Percentiles rank a stretch among this genome's conserved stretches.
phyloP scores from a whole-genome alignment of 2,888 invertebrate genomes.

The Venusia cambrica region DNA sequence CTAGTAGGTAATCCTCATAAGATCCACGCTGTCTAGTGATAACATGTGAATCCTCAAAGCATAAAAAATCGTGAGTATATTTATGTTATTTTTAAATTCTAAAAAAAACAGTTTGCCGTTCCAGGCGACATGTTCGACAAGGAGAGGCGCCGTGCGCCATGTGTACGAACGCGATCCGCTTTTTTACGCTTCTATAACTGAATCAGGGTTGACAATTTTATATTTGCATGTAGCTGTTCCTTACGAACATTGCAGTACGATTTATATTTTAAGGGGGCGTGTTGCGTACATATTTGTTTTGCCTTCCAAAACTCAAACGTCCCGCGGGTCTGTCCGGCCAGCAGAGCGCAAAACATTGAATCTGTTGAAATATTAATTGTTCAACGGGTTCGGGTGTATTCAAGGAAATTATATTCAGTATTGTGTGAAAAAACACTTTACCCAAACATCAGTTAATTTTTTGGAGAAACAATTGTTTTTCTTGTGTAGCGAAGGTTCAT shows the following conservation, averaged over 20 bases:
- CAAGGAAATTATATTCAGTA: conserved; percentile 25
- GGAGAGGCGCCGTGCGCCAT: conserved; percentile 45
- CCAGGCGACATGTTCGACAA: conserved; percentile 44
- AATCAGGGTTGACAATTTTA: conserved; percentile 40
- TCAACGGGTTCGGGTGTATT: conserved; percentile 12
- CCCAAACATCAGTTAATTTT: conserved; percentile 1
- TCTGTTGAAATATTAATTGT: conserved; percentile 40
- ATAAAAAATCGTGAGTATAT: no score
- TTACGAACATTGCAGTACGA: conserved; percentile 6
- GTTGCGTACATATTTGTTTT: conserved; percentile 2
- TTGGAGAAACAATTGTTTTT: neutral
- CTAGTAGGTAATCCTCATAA: no score
- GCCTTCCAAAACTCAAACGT: conserved; percentile 33
- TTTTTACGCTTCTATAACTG: conserved; percentile 50
- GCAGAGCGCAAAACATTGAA: conserved; percentile 37
- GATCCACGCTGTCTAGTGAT: no score
- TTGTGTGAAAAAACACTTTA: conserved; percentile 6
- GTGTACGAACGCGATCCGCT: conserved; percentile 43
- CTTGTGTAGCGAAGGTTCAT: no score
- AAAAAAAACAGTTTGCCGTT: conserved; percentile 42
- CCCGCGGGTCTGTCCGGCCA: conserved; percentile 35
- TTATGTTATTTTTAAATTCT: conserved; percentile 7
- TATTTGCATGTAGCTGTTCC: conserved; percentile 8
- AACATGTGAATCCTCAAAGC: no score
- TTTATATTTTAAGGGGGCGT: conserved; percentile 3